Base-by-base conservation (phyloP, 64 coral and sea anemone genomes). In the Porites australiensis region DNA sequence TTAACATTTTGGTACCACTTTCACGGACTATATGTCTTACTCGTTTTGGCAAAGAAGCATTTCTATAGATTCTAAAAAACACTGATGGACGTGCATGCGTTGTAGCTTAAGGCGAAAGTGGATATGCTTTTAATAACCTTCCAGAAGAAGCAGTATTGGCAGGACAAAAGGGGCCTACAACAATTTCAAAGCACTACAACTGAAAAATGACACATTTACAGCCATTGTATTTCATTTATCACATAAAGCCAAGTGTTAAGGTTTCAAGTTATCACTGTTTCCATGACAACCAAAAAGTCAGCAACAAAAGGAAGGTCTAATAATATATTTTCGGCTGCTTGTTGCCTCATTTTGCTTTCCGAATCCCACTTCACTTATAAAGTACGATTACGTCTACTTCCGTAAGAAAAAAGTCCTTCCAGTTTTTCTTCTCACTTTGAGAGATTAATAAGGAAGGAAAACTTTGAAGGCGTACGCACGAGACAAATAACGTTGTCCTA, bases 1-100 rank as follows among this genome's bases (percentile, higher is more conserved):
- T 72, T 72, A 44, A 44, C 21, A 72, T 72, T 45, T 72, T 72
- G 70, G 70, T 72, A 72, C 70, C 70, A 72, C 70, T 72, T 72
- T 72, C 37, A 72, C 27, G 27, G 43, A 72, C 27, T 44, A 45
- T 4, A 44, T 44, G 23, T 27, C 70, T 72, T 45, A 72, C 22
- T 72, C 70, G 7, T 72, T 72, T 72, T 48, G 44, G 70, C 13
- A 72, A 72, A 72, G 70, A 46, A 43, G 45, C 23, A 72, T 44
- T 37, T 72, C 9, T 72, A 72, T 45, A 48, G 70, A 72, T 72
- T 45, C 23, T 72, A 45, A 72, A 72, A 72, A 72, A 72, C 70
- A 9, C 46, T 72, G 23, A 44, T 72, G 70, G 70, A 72, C 43
- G 2, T 72, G 70, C 10, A 44, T 72, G 23, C 13, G 6, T 44